Conservation (phyloP, 2,888 invertebrate species). For the Lepas anatifera region DNA sequence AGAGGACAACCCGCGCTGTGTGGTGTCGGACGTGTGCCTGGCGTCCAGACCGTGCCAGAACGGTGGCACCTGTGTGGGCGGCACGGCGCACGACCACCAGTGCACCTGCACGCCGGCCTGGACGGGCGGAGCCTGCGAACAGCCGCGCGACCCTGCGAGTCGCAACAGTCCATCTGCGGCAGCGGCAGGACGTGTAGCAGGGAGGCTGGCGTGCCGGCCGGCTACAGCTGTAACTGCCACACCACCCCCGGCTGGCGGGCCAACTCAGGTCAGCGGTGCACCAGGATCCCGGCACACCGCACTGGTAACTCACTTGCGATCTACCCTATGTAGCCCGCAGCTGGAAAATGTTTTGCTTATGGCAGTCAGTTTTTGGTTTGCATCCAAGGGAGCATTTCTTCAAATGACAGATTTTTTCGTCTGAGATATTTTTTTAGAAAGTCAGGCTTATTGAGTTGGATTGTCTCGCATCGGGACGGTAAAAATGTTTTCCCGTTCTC, state of each 20-base stretch:
- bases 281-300: background rate
- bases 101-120: background rate
- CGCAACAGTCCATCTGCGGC: background rate
- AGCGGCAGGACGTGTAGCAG: background rate
- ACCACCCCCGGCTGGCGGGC: conserved; percentile 3
- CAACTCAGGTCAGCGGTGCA: background rate
- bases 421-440: no score
- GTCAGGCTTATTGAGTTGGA: no score
- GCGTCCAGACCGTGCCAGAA: conserved; percentile 8
- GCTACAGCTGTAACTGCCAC: conserved; percentile 14
- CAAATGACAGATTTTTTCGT: no score
- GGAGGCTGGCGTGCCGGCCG: background rate
- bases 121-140: background rate
- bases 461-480: no score
- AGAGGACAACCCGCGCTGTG: background rate
- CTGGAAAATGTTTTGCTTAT: no score
- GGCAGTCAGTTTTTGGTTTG: no score
- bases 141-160: background rate
- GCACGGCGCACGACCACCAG: background rate
- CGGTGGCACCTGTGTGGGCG: background rate
- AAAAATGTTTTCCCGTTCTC: no score
- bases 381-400: no score
- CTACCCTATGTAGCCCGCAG: no score
- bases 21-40: background rate
- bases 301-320: no score